Evolutionary conservation across 2,888 invertebrate genomes (phyloP).

Genomic region (Dryocosmus kuriphilus): DNA sequence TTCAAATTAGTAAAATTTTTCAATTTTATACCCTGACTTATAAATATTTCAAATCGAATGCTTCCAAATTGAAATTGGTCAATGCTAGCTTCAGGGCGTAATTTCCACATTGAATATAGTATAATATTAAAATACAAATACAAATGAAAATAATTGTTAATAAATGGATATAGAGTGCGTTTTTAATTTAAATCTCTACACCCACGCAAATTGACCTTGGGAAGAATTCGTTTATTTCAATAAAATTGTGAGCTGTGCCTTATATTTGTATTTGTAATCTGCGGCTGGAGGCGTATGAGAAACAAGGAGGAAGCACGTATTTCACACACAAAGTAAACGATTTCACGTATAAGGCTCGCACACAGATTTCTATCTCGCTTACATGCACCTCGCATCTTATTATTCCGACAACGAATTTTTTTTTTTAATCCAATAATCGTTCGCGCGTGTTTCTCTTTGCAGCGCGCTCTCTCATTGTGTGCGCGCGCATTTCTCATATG

Average conservation of each 20-base stretch:
- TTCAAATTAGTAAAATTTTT: too few species aligned
- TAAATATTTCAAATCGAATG: too few species aligned
- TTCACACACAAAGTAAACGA: conserved; percentile 15
- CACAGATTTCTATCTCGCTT: conserved; percentile 42
- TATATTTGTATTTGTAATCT: conserved; percentile 55
- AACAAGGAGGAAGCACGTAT: conserved; percentile 3
- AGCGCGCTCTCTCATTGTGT: neutral
- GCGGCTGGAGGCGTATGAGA: conserved; percentile 45
- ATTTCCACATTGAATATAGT: neutral
- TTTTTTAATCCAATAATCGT: conserved; percentile 40
- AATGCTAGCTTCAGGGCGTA: too few species aligned
- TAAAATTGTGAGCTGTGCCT: conserved; percentile 38
- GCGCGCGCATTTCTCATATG: conserved; percentile 22
- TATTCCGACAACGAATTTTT: conserved; percentile 55
- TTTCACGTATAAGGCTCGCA: conserved; percentile 6
- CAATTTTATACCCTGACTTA: too few species aligned
- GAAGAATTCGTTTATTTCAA: conserved; percentile 32
- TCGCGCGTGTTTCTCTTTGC: conserved; percentile 37
- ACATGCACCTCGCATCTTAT: conserved; percentile 52
- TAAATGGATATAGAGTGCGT: neutral
- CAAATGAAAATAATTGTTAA: neutral
- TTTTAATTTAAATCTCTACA: neutral
- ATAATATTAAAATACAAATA: neutral
- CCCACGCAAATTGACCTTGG: conserved; percentile 24
- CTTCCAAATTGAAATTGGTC: too few species aligned